phyloP scores from a whole-genome alignment of 2,888 invertebrate genomes.

The Taenaris catops region DNA sequence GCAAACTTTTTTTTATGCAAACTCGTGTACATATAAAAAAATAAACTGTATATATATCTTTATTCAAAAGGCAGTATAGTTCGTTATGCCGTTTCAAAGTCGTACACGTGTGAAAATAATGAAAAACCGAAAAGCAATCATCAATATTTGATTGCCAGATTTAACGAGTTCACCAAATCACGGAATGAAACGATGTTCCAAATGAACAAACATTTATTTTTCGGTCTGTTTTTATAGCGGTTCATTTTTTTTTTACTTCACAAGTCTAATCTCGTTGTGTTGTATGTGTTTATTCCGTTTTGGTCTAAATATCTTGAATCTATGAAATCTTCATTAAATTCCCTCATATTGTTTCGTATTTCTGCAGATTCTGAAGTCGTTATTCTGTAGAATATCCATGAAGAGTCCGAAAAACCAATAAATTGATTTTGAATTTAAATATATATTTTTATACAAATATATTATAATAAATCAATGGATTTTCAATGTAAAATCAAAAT shows the following conservation, averaged over 20 bases:
- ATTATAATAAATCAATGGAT: too few relatives aligned
- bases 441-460: too few relatives aligned
- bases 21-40: too few relatives aligned
- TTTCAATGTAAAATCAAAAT: too few relatives aligned
- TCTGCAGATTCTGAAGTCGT: too few relatives aligned
- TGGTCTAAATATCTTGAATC: too few relatives aligned
- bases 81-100: not conserved
- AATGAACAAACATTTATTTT: slow-evolving; percentile 4
- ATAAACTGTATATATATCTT: too few relatives aligned
- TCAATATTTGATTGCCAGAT: slow-evolving; percentile 15
- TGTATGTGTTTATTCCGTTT: slow-evolving; percentile 2
- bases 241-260: slow-evolving; percentile 3
- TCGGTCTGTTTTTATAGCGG: not conserved
- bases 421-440: too few relatives aligned
- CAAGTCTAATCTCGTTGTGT: slow-evolving; percentile 2
- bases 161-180: slow-evolving; percentile 18
- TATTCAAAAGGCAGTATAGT: not conserved
- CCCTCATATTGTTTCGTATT: too few relatives aligned
- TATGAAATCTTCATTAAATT: slow-evolving; percentile 7
- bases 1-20: too few relatives aligned
- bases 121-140: slow-evolving; percentile 17
- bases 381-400: too few relatives aligned
- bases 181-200: slow-evolving; percentile 13
- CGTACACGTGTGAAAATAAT: slow-evolving; percentile 14
- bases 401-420: too few relatives aligned